A percentile compares a stretch with the other conserved stretches of the same genome.
Evolutionary conservation across 35 echinoderm and acorn worm genomes (phyloP).

Genomic region (Holothuria glaberrima): DNA sequence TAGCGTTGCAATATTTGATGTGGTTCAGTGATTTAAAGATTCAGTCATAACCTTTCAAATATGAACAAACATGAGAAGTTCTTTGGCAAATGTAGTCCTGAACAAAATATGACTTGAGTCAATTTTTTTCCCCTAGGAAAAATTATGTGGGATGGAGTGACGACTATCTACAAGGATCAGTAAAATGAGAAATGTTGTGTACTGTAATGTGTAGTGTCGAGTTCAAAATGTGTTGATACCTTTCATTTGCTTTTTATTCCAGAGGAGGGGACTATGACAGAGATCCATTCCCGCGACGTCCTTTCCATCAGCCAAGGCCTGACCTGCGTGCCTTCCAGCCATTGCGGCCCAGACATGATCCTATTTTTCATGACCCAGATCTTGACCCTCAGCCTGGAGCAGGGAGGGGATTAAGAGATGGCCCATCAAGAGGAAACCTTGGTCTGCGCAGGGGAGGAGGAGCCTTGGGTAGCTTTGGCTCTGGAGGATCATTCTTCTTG

Average conservation of each 20-base stretch:
- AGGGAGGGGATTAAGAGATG: slow-evolving; percentile 65
- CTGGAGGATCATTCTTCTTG: background rate
- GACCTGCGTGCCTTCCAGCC: background rate
- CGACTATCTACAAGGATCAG: too few relatives aligned
- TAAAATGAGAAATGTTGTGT: background rate
- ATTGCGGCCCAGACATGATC: slow-evolving; percentile 59
- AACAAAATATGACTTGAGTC: too few relatives aligned
- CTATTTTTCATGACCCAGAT: slow-evolving; percentile 71
- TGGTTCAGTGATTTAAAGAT: too few relatives aligned
- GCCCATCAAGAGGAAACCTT: background rate
- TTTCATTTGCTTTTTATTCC: background rate
- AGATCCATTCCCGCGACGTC: slow-evolving; percentile 45
- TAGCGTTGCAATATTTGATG: too few relatives aligned
- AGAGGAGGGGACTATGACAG: slow-evolving; percentile 81
- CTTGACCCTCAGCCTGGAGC: slow-evolving; percentile 36
- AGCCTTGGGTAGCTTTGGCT: background rate
- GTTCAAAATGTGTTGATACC: too few relatives aligned
- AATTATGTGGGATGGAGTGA: too few relatives aligned
- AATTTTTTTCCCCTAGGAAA: too few relatives aligned
- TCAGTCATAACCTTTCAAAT: too few relatives aligned
- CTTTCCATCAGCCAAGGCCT: slow-evolving; percentile 11
- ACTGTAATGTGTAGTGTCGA: background rate
- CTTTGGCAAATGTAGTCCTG: too few relatives aligned
- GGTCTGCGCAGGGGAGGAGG: background rate
- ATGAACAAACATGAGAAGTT: too few relatives aligned